Base-by-base conservation (phyloP, 2,888 invertebrate species). In the Cynaeus angustus region DNA sequence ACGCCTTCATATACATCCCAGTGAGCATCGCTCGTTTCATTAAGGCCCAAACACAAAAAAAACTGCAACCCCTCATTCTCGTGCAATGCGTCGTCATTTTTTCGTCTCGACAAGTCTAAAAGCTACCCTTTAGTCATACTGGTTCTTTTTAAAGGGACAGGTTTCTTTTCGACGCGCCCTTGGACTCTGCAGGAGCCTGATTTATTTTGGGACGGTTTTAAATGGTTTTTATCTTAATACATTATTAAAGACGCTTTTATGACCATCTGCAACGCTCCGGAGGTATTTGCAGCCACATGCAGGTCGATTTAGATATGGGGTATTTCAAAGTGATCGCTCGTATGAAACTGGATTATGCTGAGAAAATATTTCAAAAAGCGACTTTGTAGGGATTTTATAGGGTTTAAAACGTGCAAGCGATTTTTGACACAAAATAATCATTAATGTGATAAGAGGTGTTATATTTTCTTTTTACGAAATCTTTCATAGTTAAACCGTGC, bases 21-120 rank as follows among this genome's bases (percentile, higher is more conserved):
- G 21, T 64, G 64, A 64, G 53, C 52, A 53, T 61, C 43, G 66
- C 46, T 56, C 66, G 66, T 66, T 66, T 66, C 55, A 66, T 66
- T 66, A 66, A 66, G 38, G 66, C 55, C 28, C 59, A 16, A 33
- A 64, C 64, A 37, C 56, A 66, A 66, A 66, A 66, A 66, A 65
- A 55, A 55, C 33, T 53, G 65, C 65, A 65, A 37, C 62, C 64
- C 64, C 62, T 12, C 14, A 16, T 43, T 52, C 38, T 26, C 26
- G 26, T 3, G 33, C 10, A 14, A 43, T 58, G 58, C 59, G 59
- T 59, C 46, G 45, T 46, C 45, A 46, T 59, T 59, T 59, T 59
- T 56, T 41, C 37, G 9, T 8, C 4, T 10, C 12, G 6, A 50
- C 26, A 9, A 45, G 12, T 43, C 30, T n/a, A 43, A 16, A 59